Percentiles rank a stretch among this genome's conserved stretches.
Conservation (phyloP, 2,797 vertebrate species). For the Enteromius viviparus region DNA sequence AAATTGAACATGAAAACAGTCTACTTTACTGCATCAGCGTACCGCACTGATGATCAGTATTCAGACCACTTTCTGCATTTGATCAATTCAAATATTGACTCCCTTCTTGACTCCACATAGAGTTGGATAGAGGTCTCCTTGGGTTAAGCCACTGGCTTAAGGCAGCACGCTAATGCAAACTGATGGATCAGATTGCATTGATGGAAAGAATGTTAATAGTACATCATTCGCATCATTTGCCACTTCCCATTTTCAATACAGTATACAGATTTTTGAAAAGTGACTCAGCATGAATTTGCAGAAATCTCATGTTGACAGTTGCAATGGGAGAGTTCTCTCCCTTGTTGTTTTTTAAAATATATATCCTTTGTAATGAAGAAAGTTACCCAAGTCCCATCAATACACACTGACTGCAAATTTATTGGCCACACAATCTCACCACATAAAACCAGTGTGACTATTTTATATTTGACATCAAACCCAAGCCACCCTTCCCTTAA, state of each 20-base stretch:
- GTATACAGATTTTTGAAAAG: not conserved
- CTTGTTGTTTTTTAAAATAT: not conserved
- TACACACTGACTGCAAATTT: not conserved
- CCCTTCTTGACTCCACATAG: constrained; percentile 35
- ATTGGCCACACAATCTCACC: not conserved
- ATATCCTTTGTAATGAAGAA: constrained; percentile 7
- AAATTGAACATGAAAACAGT: constrained; percentile 3
- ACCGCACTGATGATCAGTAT: constrained; percentile 24
- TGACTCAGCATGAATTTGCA: constrained; percentile 24
- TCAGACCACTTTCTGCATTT: constrained; percentile 32
- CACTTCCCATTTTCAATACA: constrained; percentile 29
- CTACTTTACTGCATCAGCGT: not conserved
- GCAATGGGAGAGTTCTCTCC: not conserved
- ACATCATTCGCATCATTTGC: constrained; percentile 29
- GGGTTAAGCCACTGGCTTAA: constrained; percentile 37
- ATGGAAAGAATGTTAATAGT: constrained; percentile 37
- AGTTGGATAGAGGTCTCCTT: constrained; percentile 24
- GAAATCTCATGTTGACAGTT: not conserved
- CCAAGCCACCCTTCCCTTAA: constrained; percentile 3
- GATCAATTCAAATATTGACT: constrained; percentile 48
- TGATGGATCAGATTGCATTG: constrained; percentile 28
- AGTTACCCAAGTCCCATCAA: not conserved
- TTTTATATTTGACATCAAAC: constrained; percentile 18
- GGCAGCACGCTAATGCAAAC: constrained; percentile 32
- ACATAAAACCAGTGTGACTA: not conserved